A percentile compares a stretch with the other conserved stretches of the same genome.
These are phyloP conservation scores for Etheostoma nigrum DNA, from an alignment of 2,797 vertebrate species.

Conservation along the genomic window DNA sequence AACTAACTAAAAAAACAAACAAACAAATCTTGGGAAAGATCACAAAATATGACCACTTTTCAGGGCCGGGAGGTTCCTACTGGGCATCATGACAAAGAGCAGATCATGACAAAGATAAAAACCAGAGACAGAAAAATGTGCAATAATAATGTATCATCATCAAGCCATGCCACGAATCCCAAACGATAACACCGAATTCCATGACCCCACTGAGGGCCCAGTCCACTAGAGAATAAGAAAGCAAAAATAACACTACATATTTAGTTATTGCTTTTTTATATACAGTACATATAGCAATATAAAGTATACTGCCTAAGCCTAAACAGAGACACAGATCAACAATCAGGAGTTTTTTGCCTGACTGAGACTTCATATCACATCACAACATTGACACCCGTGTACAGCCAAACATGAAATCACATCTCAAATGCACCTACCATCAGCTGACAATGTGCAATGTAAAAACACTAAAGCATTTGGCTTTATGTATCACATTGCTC, in stretches of 20 bases:
- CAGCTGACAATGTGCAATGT: not conserved
- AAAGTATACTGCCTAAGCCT: not conserved
- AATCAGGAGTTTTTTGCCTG: not conserved
- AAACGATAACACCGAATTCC: not conserved
- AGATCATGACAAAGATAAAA: not conserved
- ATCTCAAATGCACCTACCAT: not conserved
- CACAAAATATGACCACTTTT: not conserved
- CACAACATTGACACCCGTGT: slow-evolving; percentile 1
- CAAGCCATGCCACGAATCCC: not conserved
- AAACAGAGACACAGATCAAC: not conserved
- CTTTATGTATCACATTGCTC: not conserved
- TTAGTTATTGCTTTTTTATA: not conserved
- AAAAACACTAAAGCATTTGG: not conserved
- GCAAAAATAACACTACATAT: not conserved
- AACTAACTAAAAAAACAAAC: not conserved
- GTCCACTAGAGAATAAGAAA: not conserved
- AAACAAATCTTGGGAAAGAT: slow-evolving; percentile 4
- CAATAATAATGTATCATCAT: not conserved
- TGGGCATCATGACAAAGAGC: slow-evolving; percentile 6
- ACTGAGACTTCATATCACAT: slow-evolving; percentile 2
- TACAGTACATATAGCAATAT: not conserved
- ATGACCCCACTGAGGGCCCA: not conserved
- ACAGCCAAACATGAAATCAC: slow-evolving; percentile 9
- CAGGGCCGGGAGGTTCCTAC: not conserved
- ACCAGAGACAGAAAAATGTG: not conserved